Conservation (phyloP, 1,140 invertebrate species). For the Lucilia sericata region DNA sequence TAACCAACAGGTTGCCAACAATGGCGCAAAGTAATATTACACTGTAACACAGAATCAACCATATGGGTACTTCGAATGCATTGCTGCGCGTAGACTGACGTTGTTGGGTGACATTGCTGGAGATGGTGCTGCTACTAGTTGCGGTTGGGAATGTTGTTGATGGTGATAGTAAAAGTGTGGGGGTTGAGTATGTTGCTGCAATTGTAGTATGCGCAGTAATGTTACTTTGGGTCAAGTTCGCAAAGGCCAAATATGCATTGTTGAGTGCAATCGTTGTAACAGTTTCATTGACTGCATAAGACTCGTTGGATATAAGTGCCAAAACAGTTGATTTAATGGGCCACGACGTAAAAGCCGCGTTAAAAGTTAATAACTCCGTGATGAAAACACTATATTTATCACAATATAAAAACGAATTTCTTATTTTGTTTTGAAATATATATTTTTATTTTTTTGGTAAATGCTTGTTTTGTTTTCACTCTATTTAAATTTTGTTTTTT, state of each 20-base stretch:
- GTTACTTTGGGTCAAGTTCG: conserved; percentile 10
- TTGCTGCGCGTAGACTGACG: conserved; percentile 49
- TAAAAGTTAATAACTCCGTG: neutral
- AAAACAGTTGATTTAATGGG: neutral
- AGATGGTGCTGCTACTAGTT: neutral
- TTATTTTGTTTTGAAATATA: neutral
- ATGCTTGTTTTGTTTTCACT: neutral
- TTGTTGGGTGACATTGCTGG: conserved; percentile 16
- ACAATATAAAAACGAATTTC: neutral
- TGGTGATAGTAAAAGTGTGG: neutral
- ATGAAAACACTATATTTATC: neutral
- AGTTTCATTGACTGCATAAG: neutral
- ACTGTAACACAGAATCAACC: conserved; percentile 77
- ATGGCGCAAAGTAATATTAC: conserved; percentile 84
- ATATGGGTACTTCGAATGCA: conserved; percentile 58
- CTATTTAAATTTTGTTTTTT: neutral
- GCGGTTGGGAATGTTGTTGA: neutral
- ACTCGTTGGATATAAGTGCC: too few species aligned
- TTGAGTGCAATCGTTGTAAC: conserved; percentile 8
- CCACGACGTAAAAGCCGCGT: conserved; percentile 21
- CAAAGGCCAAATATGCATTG: neutral
- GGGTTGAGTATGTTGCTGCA: neutral
- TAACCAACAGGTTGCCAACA: conserved; percentile 83
- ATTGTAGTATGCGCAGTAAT: neutral
- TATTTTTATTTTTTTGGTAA: neutral